phyloP scores from a whole-genome alignment of 2,888 invertebrate genomes.

The Stenodera caucasica region DNA sequence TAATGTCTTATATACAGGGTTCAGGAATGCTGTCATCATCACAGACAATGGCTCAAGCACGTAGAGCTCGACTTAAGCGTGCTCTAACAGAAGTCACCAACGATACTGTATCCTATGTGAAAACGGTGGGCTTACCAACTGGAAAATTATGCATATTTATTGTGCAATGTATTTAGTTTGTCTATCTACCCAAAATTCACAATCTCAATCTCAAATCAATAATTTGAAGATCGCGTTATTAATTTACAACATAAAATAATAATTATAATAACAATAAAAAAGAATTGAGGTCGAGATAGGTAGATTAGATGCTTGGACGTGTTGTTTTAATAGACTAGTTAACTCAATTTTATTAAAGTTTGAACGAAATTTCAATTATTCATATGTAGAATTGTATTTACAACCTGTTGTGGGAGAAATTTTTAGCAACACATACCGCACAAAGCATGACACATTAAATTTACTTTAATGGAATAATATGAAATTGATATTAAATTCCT shows the following conservation, averaged over 20 bases:
- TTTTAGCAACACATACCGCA: conserved; percentile 2
- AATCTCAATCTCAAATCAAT: conserved; percentile 16
- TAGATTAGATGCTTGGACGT: conserved; percentile 5
- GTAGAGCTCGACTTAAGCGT: conserved; percentile 81
- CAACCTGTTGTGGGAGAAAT: not conserved
- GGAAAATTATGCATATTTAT: conserved; percentile 25
- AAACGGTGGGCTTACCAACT: conserved; percentile 68
- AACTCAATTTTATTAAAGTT: not conserved
- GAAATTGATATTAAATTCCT: not conserved
- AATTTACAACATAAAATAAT: no score
- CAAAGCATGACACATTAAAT: not conserved
- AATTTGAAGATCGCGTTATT: not conserved
- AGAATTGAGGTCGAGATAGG: conserved; percentile 12
- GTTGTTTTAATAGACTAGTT: conserved; percentile 4
- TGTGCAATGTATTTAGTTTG: conserved; percentile 29
- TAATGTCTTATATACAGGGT: conserved; percentile 49
- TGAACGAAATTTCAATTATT: not conserved
- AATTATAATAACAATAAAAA: no score
- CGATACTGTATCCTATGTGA: conserved; percentile 85
- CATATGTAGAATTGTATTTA: not conserved
- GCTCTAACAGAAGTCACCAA: conserved; percentile 89
- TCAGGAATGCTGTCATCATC: conserved; percentile 89
- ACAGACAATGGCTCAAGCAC: conserved; percentile 86
- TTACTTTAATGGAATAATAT: not conserved
- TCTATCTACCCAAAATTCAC: conserved; percentile 44